Conservation (phyloP, 1,140 invertebrate genomes). For the Helicoverpa armigera region DNA sequence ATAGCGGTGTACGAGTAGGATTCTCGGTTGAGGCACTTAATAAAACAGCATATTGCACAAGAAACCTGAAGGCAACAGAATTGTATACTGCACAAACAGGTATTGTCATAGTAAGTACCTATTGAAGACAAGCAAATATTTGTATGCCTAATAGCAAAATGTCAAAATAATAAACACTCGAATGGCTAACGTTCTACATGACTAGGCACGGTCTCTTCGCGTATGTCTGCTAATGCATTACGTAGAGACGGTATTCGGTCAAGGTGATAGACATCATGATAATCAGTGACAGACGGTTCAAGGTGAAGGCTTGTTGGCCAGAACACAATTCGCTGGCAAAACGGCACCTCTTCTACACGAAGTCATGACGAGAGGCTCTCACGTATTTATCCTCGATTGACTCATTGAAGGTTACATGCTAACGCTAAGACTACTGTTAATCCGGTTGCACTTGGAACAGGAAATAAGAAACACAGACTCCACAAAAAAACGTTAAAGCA, state of each 20-base stretch:
- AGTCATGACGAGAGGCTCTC: neutral
- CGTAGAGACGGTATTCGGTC: constrained; percentile 12
- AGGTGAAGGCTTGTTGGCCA: neutral
- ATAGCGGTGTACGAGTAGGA: too few species aligned
- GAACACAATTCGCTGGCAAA: neutral
- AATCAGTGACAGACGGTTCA: constrained; percentile 10
- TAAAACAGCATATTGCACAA: too few species aligned
- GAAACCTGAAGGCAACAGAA: too few species aligned
- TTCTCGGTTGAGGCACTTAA: too few species aligned
- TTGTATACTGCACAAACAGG: too few species aligned
- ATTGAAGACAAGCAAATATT: too few species aligned
- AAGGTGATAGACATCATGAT: neutral
- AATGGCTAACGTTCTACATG: neutral
- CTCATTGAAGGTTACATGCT: neutral
- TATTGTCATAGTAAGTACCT: too few species aligned
- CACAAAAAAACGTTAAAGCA: neutral
- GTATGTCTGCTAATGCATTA: neutral
- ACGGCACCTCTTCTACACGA: neutral
- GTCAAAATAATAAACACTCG: neutral
- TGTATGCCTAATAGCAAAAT: neutral
- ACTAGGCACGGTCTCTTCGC: neutral
- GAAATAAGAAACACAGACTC: neutral
- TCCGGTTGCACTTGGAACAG: too few species aligned
- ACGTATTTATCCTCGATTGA: neutral
- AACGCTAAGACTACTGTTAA: too few species aligned